These are phyloP conservation scores for Cremastinae sp. DNA, from an alignment of 2,888 invertebrate species.

Conservation along the genomic window DNA sequence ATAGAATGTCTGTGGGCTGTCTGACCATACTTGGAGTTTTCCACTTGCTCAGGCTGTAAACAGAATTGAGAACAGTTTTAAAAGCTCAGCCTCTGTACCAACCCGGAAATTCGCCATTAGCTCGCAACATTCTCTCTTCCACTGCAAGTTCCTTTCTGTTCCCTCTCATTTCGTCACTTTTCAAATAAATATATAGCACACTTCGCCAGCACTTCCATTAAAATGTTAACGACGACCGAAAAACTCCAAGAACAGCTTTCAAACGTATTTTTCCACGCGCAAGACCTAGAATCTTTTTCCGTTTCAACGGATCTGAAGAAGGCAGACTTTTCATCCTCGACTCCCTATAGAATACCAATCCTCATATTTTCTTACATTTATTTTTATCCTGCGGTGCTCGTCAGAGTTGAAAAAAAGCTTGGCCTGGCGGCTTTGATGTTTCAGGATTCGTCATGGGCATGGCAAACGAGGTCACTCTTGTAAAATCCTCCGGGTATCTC, in stretches of 20 bases:
- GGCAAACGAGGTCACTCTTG: slow-evolving; percentile 29
- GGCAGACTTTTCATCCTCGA: background rate
- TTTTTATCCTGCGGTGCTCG: too few relatives aligned
- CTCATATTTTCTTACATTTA: slow-evolving; percentile 3
- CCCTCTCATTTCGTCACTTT: slow-evolving; percentile 1
- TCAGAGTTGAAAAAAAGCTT: background rate
- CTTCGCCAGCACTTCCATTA: slow-evolving; percentile 15
- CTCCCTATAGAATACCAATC: background rate
- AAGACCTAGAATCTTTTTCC: slow-evolving; percentile 2
- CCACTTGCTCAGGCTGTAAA: slow-evolving; percentile 30
- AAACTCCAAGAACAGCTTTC: slow-evolving; percentile 22
- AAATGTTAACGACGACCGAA: slow-evolving; percentile 18
- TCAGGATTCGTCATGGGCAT: slow-evolving; percentile 16
- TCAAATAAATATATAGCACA: background rate
- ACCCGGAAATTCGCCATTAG: slow-evolving; percentile 3
- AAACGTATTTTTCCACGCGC: background rate
- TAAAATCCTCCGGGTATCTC: background rate
- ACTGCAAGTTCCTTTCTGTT: background rate
- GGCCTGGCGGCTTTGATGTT: slow-evolving; percentile 1
- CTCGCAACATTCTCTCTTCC: slow-evolving; percentile 18
- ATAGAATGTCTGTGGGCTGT: slow-evolving; percentile 39
- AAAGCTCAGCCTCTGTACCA: slow-evolving; percentile 8
- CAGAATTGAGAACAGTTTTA: slow-evolving; percentile 11
- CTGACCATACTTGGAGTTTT: slow-evolving; percentile 43
- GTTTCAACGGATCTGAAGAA: slow-evolving; percentile 1